A percentile compares a stretch with the other conserved stretches of the same genome.
Evolutionary conservation across 2,888 invertebrate species (phyloP).

Genomic region (Hylaea fasciaria): DNA sequence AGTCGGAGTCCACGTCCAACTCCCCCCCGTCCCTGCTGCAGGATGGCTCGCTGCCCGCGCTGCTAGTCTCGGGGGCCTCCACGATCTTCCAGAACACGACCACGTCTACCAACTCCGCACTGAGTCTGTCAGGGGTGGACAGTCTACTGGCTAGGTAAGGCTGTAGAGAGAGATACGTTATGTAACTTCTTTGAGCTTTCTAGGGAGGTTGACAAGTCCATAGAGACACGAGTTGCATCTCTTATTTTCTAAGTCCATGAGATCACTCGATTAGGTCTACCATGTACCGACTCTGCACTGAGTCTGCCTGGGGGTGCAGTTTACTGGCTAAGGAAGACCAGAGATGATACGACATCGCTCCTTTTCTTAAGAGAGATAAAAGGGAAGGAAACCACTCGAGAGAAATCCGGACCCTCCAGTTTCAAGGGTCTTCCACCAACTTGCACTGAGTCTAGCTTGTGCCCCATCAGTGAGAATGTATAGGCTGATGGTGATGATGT

Average conservation of each 20-base stretch:
- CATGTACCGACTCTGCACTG: slow-evolving; percentile 49
- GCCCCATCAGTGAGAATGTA: too few species aligned
- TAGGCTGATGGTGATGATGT: not conserved
- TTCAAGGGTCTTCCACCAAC: too few species aligned
- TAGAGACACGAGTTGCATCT: not conserved
- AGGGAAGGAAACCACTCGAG: too few species aligned
- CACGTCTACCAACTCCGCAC: slow-evolving; percentile 53
- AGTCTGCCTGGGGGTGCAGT: slow-evolving; percentile 57
- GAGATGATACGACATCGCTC: too few species aligned
- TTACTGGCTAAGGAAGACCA: slow-evolving; percentile 24
- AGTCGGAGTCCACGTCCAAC: slow-evolving; percentile 86
- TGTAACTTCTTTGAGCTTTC: slow-evolving; percentile 59
- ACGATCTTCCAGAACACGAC: slow-evolving; percentile 75
- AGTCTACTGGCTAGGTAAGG: slow-evolving; percentile 52
- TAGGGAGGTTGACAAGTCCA: slow-evolving; percentile 73
- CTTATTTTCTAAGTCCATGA: slow-evolving; percentile 71
- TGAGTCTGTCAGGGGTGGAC: slow-evolving; percentile 64
- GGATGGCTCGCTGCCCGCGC: slow-evolving; percentile 74
- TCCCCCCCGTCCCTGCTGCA: slow-evolving; percentile 82
- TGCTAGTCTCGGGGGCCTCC: slow-evolving; percentile 75
- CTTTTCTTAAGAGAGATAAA: too few species aligned
- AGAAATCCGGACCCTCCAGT: too few species aligned
- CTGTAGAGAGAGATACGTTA: not conserved
- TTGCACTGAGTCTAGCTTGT: too few species aligned
- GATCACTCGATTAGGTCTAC: slow-evolving; percentile 64